Evolutionary conservation across 2,888 invertebrate genomes (phyloP).

Genomic region (Sinhomidia bicolor): DNA sequence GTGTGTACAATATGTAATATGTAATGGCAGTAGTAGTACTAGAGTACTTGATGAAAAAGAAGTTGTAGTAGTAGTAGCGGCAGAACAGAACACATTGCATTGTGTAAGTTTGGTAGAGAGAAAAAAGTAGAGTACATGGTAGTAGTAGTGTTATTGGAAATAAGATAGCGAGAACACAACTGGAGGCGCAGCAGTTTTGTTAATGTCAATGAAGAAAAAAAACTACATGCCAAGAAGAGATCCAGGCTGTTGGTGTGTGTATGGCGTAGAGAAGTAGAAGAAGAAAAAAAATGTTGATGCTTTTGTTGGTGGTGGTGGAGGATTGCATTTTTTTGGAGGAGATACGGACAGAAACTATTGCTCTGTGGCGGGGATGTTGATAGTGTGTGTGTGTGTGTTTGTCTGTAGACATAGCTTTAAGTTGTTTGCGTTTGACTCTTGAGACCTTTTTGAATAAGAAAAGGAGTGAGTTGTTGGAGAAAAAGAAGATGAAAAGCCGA

Average conservation of each 20-base stretch:
- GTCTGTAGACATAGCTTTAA: slow-evolving; percentile 34
- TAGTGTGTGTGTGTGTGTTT: slow-evolving; percentile 8
- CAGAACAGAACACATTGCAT: too few relatives aligned
- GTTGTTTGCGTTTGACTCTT: slow-evolving; percentile 71
- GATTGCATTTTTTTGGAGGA: slow-evolving; percentile 55
- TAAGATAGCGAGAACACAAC: slow-evolving; percentile 31
- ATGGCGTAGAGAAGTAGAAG: background rate
- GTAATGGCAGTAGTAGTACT: too few relatives aligned
- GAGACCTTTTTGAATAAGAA: slow-evolving; percentile 57
- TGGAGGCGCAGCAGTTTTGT: slow-evolving; percentile 64
- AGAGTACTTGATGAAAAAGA: background rate
- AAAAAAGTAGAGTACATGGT: background rate
- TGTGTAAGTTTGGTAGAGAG: background rate
- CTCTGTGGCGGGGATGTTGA: slow-evolving; percentile 36
- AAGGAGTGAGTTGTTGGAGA: slow-evolving; percentile 21
- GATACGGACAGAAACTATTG: slow-evolving; percentile 23
- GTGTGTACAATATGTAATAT: background rate
- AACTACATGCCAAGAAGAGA: slow-evolving; percentile 21
- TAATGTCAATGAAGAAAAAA: slow-evolving; percentile 60
- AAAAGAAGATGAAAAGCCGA: background rate
- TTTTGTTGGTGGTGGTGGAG: slow-evolving; percentile 52
- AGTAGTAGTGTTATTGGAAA: slow-evolving; percentile 39
- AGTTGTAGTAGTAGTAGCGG: slow-evolving; percentile 20
- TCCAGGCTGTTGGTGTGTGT: background rate
- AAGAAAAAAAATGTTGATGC: slow-evolving; percentile 35